These are phyloP conservation scores for Stegodyphus mimosarum DNA, from an alignment of 1,140 invertebrate species.

Conservation along the genomic window DNA sequence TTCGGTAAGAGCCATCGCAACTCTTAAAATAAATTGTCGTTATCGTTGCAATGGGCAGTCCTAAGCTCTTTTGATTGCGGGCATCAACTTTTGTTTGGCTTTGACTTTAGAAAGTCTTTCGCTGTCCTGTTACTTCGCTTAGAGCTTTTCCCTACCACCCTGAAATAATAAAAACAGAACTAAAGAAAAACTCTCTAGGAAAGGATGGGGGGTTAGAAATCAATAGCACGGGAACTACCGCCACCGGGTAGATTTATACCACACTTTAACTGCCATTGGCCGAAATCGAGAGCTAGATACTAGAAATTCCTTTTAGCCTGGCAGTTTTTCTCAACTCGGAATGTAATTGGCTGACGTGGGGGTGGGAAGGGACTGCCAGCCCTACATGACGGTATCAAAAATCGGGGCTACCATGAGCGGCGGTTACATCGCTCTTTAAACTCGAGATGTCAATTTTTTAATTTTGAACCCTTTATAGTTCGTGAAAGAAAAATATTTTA, in stretches of 20 bases:
- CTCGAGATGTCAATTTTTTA: no score
- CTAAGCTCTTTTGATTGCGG: constrained; percentile 60
- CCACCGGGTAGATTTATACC: constrained; percentile 59
- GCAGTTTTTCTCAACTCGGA: constrained; percentile 60
- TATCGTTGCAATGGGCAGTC: constrained; percentile 57
- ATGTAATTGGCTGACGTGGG: constrained; percentile 55
- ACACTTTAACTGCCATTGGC: constrained; percentile 61
- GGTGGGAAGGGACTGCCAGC: constrained; percentile 17
- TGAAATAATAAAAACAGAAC: constrained; percentile 39
- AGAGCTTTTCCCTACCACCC: neutral
- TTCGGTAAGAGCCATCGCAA: constrained; percentile 53
- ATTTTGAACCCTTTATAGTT: no score
- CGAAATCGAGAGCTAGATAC: constrained; percentile 57
- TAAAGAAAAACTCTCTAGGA: neutral
- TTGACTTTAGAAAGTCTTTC: constrained; percentile 61
- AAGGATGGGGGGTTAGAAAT: constrained; percentile 46
- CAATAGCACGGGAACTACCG: constrained; percentile 50
- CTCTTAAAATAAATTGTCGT: constrained; percentile 61
- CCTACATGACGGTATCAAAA: constrained; percentile 25
- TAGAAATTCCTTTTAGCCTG: constrained; percentile 55
- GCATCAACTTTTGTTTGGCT: constrained; percentile 59
- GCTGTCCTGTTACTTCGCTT: constrained; percentile 18
- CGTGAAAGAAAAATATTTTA: no score
- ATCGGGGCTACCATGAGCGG: constrained; percentile 25
- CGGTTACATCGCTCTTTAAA: constrained; percentile 16